These are phyloP conservation scores for Bombylius discolor DNA, from an alignment of 2,888 invertebrate genomes.

Conservation along the genomic window DNA sequence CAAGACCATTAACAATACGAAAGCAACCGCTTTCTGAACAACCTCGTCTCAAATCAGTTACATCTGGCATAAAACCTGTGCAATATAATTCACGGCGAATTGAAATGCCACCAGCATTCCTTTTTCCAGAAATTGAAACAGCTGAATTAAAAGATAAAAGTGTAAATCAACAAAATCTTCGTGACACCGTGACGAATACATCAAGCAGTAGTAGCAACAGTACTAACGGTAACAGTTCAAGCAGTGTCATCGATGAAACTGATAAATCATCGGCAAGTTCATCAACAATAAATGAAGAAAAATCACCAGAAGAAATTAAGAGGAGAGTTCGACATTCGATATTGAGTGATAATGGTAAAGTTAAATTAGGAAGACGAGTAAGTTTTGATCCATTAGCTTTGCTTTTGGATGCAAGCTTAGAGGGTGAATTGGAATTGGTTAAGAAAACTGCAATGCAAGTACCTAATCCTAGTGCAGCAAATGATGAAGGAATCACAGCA, in stretches of 20 bases:
- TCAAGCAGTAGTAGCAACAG: constrained; percentile 12
- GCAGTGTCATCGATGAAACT: constrained; percentile 27
- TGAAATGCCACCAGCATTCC: constrained; percentile 71
- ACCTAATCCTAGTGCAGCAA: constrained; percentile 90
- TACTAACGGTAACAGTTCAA: constrained; percentile 17
- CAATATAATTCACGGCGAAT: constrained; percentile 58
- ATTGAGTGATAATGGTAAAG: constrained; percentile 46
- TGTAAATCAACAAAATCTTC: background rate
- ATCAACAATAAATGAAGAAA: constrained; percentile 19
- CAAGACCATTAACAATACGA: constrained; percentile 69
- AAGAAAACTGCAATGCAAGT: constrained; percentile 90
- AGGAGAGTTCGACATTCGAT: constrained; percentile 50
- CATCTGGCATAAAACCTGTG: constrained; percentile 43
- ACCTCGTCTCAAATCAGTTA: constrained; percentile 55
- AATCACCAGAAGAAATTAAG: constrained; percentile 37
- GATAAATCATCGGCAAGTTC: constrained; percentile 21
- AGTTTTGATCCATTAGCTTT: constrained; percentile 96
- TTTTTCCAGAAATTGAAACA: constrained; percentile 62
- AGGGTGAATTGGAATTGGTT: constrained; percentile 94
- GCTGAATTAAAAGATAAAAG: constrained; percentile 42
- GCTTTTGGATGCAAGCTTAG: constrained; percentile 90
- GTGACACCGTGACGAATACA: background rate
- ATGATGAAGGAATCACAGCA: constrained; percentile 99
- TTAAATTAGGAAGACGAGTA: constrained; percentile 67
- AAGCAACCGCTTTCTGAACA: constrained; percentile 72